Base-by-base conservation (phyloP, 2,888 invertebrate species). In the Doris montereyensis region DNA sequence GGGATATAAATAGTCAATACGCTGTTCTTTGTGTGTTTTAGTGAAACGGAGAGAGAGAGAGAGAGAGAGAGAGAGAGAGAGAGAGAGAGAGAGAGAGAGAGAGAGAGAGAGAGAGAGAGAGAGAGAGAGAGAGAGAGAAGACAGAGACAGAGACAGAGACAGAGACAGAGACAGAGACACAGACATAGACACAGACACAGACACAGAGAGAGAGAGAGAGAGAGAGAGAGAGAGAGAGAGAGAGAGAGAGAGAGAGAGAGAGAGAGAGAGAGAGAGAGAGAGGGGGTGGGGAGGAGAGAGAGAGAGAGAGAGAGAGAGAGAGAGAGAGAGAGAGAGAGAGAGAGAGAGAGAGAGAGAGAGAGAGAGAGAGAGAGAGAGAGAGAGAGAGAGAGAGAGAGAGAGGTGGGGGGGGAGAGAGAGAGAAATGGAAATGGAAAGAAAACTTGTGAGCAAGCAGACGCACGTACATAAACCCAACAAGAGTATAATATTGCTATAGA, bases 251-350 rank as follows among this genome's bases (percentile, higher is more conserved):
- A 71, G 41, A 71, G 71, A 17, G 41, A 21, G 41, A 35, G 71
- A 35, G 71, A 21, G 21, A 71, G 26, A 35, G 34, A 41, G 21
- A 71, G 26, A 71, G 71, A 41, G 21, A 35, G 41, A 71, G 35
- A 71, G 41, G 24, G n/a, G 26, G 71, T 24, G 41, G 2, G 21
- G 21, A 34, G 1, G 41, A 71, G 34, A 71, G 71, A 34, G 35
- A 71, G 41, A 71, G 71, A 71, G 35, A 71, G 41, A 71, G 1
- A 35, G 21, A 35, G 13, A 71, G 21, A 57, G 10, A 72, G 72
- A 72, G 52, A 52, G 41, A 72, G 52, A 52, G 72, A 72, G 52
- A 72, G 72, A 72, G 52, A 72, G 72, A 72, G 52, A 72, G 72
- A 72, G 41, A 72, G 72, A 52, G 52, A 5, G 24, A 72, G 52